Base-by-base conservation (phyloP, 1,140 invertebrate species). In the Aethina tumida region DNA sequence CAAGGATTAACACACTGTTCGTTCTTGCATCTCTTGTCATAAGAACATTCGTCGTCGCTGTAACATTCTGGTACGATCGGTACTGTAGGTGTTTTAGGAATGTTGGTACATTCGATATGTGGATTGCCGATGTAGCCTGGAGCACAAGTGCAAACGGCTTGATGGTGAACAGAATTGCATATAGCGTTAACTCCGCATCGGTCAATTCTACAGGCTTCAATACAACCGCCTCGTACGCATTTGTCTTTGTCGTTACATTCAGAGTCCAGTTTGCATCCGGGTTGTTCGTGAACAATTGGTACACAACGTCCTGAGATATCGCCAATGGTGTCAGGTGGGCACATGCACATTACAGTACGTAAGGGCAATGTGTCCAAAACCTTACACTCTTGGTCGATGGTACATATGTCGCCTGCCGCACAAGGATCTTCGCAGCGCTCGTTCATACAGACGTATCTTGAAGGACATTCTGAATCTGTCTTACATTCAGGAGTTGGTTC, bases 111-210 rank as follows among this genome's bases (percentile, higher is more conserved):
- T 57, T 89, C 83, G 18, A 84, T 65, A 56, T 84, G 75, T 14
- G 88, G 75, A 62, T 91, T 88, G 49, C 89, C 89, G 22, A 69
- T 71, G 57, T 85, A 92, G 9, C 81, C 80, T 5, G 71, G 59
- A 8, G 84, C 72, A 61, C 90, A 94, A 7, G 70, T 68, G 53
- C 89, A 94, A 9, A 79, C 69, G 2, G 79, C 79, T 39, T 74
- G 72, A 55, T 93, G 87, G 44, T 77, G 73, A 5, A 70, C 57
- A 2, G 84, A 75, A 53, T 70, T 76, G 49, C 90, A 94, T 43
- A 85, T 71, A 4, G 90, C 87, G 53, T 91, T 92, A 2, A 81
- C 64, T 32, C 89, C 89, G 54, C 89, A 95, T 3, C 71, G 65
- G 35, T 84, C 75, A 8, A 80, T 64, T 25, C 71, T 69, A 53